A percentile compares a stretch with the other conserved stretches of the same genome.
These are phyloP conservation scores for Peromyscus aztecus DNA, from an alignment of 2,797 vertebrate species.

Conservation along the genomic window DNA sequence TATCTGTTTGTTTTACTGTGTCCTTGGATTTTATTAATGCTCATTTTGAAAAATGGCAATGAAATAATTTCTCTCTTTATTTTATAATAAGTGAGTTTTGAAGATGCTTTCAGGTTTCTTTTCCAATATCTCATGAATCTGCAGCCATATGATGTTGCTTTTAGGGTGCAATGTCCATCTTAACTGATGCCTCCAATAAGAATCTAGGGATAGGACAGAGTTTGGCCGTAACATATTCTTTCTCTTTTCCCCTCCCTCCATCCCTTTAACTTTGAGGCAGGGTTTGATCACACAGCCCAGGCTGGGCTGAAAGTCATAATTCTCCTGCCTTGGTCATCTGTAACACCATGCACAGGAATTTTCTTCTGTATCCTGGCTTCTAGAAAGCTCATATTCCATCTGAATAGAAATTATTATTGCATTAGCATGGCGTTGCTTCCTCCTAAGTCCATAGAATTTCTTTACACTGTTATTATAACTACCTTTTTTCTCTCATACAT, in stretches of 20 bases:
- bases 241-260: background rate
- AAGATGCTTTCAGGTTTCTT: slow-evolving; percentile 11
- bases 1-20: background rate
- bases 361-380: background rate
- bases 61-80: background rate
- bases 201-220: slow-evolving; percentile 20
- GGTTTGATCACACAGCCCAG: background rate
- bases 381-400: background rate
- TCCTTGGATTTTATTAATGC: background rate
- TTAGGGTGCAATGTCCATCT: background rate
- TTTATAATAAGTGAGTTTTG: background rate
- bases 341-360: background rate
- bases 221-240: background rate
- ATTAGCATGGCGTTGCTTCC: background rate
- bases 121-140: background rate
- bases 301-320: background rate
- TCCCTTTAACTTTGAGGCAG: background rate
- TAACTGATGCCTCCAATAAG: background rate
- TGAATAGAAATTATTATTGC: background rate
- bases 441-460: background rate
- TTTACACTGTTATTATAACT: background rate
- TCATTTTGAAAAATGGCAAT: slow-evolving; percentile 26
- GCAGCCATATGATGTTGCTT: background rate
- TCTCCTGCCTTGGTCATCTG: background rate
- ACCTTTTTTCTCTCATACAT: background rate